Evolutionary conservation across 2,797 vertebrate genomes (phyloP).

Genomic region (Gymnocypris eckloni): DNA sequence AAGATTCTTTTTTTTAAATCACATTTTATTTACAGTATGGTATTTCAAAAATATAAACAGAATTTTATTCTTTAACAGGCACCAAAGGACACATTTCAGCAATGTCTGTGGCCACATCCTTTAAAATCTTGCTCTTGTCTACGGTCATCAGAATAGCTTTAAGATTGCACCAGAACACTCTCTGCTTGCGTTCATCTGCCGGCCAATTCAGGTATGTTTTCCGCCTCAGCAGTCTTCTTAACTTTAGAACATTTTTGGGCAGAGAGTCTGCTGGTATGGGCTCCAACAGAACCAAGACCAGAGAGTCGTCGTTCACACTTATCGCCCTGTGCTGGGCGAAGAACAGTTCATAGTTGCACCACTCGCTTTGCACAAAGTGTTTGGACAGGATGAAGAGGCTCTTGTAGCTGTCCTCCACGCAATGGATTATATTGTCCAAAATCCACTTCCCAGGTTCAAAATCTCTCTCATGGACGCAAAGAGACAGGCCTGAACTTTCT

Average conservation of each 20-base stretch:
- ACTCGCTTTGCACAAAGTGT: slow-evolving; percentile 88
- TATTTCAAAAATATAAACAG: neutral
- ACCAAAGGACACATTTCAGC: slow-evolving; percentile 61
- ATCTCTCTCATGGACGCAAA: slow-evolving; percentile 86
- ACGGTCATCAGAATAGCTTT: slow-evolving; percentile 67
- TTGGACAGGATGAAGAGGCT: slow-evolving; percentile 86
- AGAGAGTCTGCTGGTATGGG: slow-evolving; percentile 80
- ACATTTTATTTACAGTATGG: neutral
- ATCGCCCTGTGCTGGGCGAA: slow-evolving; percentile 88
- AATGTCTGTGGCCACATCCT: slow-evolving; percentile 60
- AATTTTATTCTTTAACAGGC: slow-evolving; percentile 5
- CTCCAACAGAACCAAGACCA: slow-evolving; percentile 86
- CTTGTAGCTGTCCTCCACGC: slow-evolving; percentile 88
- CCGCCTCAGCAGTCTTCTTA: slow-evolving; percentile 79
- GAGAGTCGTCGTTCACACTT: slow-evolving; percentile 75
- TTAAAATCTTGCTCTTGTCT: slow-evolving; percentile 64
- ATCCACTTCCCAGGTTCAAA: slow-evolving; percentile 87
- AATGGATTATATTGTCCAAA: slow-evolving; percentile 87
- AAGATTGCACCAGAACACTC: slow-evolving; percentile 83
- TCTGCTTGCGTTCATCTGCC: slow-evolving; percentile 79
- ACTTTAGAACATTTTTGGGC: slow-evolving; percentile 82
- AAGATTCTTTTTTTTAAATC: neutral
- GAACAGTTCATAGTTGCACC: slow-evolving; percentile 92
- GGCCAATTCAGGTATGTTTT: slow-evolving; percentile 87
- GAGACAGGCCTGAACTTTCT: slow-evolving; percentile 73